Percentiles rank a stretch among this genome's conserved stretches.
phyloP scores from a whole-genome alignment of 2,797 vertebrate genomes.

The Chelon labrosus region DNA sequence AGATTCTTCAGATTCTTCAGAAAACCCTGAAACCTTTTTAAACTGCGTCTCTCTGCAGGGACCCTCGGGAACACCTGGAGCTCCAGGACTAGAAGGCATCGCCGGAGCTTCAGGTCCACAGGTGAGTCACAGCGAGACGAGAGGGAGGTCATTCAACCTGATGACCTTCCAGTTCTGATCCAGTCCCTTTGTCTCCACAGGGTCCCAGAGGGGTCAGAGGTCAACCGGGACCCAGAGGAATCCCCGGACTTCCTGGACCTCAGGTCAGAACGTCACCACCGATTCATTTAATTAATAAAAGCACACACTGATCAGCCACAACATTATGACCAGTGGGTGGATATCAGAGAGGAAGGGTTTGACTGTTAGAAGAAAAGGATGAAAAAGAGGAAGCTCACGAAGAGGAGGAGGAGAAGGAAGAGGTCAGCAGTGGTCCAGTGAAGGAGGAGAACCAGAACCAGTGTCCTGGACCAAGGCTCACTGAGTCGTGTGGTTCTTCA shows the following conservation, averaged over 20 bases:
- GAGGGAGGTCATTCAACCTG: no score
- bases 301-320: no score
- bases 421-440: no score
- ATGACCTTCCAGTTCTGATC: background rate
- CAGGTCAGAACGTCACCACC: conserved; percentile 76
- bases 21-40: background rate
- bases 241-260: conserved; percentile 81
- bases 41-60: conserved; percentile 77
- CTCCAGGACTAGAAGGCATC: conserved; percentile 77
- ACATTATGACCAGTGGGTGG: no score
- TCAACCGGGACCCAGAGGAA: conserved; percentile 80
- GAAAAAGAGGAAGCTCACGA: no score
- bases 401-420: no score
- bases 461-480: no score
- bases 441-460: no score
- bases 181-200: conserved; percentile 69
- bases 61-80: conserved; percentile 75
- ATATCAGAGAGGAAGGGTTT: no score
- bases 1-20: background rate
- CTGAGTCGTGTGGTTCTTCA: no score
- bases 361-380: no score
- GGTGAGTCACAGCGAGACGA: conserved; percentile 69
- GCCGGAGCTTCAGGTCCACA: conserved; percentile 82
- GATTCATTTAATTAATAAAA: no score
- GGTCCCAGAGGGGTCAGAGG: conserved; percentile 84